Evolutionary conservation across 1,140 invertebrate genomes (phyloP).

Genomic region (Telenomus remus): DNA sequence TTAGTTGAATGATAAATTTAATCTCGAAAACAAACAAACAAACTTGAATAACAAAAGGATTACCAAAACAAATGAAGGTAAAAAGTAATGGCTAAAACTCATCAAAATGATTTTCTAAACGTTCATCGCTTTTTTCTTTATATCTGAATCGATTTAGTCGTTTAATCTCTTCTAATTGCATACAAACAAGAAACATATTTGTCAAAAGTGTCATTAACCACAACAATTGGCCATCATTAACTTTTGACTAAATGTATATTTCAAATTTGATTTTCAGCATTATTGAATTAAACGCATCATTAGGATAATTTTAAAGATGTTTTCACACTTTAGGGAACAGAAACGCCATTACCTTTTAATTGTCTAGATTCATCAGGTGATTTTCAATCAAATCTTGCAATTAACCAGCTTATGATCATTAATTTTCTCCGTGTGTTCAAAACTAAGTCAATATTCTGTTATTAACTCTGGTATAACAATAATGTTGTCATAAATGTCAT

Average conservation of each 20-base stretch:
- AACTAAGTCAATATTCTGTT: too few relatives aligned
- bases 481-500: too few relatives aligned
- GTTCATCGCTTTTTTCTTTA: too few relatives aligned
- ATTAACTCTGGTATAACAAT: too few relatives aligned
- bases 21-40: too few relatives aligned
- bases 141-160: neutral
- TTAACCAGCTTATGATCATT: too few relatives aligned
- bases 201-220: neutral
- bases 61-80: too few relatives aligned
- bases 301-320: constrained; percentile 10
- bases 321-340: constrained; percentile 12
- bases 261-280: neutral
- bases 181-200: neutral
- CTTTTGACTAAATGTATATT: neutral
- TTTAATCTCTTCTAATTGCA: neutral
- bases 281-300: constrained; percentile 24
- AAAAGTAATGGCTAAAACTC: too few relatives aligned
- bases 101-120: too few relatives aligned
- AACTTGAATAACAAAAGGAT: too few relatives aligned
- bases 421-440: too few relatives aligned
- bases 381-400: neutral
- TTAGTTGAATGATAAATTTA: too few relatives aligned
- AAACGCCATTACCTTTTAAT: constrained; percentile 4
- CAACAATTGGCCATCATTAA: neutral
- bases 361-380: constrained; percentile 8